A percentile compares a stretch with the other conserved stretches of the same genome.
Evolutionary conservation across 2,113 vertebrate species (phyloP).

Genomic region (Sorex fumeus): DNA sequence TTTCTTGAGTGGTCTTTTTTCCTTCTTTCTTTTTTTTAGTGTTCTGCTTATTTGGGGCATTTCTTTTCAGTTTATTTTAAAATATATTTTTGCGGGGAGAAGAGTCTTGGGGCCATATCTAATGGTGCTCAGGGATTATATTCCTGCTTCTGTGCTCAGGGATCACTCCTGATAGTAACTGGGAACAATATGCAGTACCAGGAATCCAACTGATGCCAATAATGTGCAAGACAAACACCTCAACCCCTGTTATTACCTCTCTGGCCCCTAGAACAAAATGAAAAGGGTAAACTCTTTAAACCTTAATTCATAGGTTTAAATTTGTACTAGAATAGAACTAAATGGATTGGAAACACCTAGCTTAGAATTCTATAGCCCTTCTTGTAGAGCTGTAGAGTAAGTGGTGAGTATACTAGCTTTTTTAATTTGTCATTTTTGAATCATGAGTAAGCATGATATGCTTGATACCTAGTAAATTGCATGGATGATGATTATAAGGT

Average conservation of each 20-base stretch:
- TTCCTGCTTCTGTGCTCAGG: too few relatives aligned
- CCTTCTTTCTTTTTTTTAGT: neutral
- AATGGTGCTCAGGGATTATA: too few relatives aligned
- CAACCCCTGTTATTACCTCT: too few relatives aligned
- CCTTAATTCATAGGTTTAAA: neutral
- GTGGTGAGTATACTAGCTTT: neutral
- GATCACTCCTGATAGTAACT: too few relatives aligned
- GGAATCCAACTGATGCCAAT: too few relatives aligned
- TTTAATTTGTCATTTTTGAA: neutral
- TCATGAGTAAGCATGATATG: neutral
- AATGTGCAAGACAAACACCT: too few relatives aligned
- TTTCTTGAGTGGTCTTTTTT: neutral
- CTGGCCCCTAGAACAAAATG: neutral
- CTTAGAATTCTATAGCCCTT: neutral
- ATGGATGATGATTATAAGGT: neutral
- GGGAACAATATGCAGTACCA: too few relatives aligned
- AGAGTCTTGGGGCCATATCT: too few relatives aligned
- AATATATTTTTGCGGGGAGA: neutral
- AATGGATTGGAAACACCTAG: neutral
- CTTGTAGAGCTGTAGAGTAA: neutral
- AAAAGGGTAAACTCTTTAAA: constrained; percentile 47
- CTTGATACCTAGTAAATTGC: neutral
- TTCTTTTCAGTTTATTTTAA: constrained; percentile 52
- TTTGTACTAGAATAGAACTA: neutral
- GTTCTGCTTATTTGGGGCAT: neutral